phyloP scores from a whole-genome alignment of 1,140 invertebrate genomes.

The Scaptodrosophila lebanonensis region DNA sequence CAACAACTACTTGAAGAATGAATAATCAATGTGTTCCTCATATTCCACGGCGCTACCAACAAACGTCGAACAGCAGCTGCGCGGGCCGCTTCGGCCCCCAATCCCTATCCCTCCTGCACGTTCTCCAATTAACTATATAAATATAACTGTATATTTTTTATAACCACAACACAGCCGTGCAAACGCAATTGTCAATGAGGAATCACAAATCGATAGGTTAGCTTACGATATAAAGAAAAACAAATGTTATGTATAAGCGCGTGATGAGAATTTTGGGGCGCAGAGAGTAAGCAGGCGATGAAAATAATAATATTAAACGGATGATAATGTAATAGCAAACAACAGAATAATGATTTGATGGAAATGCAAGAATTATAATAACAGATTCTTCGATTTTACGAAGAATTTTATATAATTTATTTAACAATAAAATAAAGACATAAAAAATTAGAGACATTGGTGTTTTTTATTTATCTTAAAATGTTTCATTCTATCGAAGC shows the following conservation, averaged over 20 bases:
- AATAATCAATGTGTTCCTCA: constrained; percentile 43
- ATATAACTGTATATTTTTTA: constrained; percentile 60
- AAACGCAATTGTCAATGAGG: constrained; percentile 30
- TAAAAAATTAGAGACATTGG: constrained; percentile 37
- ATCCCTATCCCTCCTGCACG: not conserved
- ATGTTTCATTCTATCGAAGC: too few relatives aligned
- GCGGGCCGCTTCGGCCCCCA: too few relatives aligned
- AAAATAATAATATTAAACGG: constrained; percentile 14
- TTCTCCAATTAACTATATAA: constrained; percentile 32
- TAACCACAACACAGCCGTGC: constrained; percentile 15
- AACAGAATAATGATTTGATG: constrained; percentile 10
- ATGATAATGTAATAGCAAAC: constrained; percentile 24
- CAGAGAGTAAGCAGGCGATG: constrained; percentile 12
- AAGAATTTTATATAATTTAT: constrained; percentile 76
- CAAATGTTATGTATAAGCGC: constrained; percentile 19
- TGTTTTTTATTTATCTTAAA: constrained; percentile 5
- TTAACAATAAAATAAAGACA: constrained; percentile 67
- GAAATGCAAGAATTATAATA: constrained; percentile 30
- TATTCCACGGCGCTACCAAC: constrained; percentile 29
- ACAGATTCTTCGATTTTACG: constrained; percentile 75
- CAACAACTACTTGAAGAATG: too few relatives aligned
- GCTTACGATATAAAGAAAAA: constrained; percentile 17
- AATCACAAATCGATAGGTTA: constrained; percentile 57
- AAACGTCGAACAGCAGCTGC: too few relatives aligned
- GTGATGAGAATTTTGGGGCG: constrained; percentile 33